Percentiles rank a stretch among this genome's conserved stretches.
Evolutionary conservation across 2,113 vertebrate species (phyloP).

Genomic region (Greenwoodochromis staneri): DNA sequence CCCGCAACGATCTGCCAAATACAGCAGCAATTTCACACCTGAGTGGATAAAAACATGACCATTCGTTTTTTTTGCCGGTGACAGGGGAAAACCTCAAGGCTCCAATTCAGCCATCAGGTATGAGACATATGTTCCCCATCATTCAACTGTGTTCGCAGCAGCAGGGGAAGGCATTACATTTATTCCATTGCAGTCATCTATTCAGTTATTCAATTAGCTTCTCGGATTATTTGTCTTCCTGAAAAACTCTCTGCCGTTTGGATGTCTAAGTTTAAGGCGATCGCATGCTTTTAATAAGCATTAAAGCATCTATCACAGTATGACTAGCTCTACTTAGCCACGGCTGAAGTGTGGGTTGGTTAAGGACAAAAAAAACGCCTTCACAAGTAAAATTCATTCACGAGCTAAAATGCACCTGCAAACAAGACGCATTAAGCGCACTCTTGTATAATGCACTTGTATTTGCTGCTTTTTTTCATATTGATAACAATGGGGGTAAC

Average conservation of each 20-base stretch:
- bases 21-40: conserved; percentile 71
- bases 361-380: background rate
- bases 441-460: background rate
- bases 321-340: background rate
- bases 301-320: background rate
- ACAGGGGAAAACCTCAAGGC: conserved; percentile 38
- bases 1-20: conserved; percentile 58
- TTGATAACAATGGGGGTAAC: background rate
- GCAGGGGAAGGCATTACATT: background rate
- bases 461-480: background rate
- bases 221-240: background rate
- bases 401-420: background rate
- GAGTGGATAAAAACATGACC: conserved; percentile 63
- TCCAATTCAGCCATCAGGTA: conserved; percentile 22
- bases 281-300: background rate
- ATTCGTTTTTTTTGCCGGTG: conserved; percentile 48
- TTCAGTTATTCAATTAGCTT: conserved; percentile 12
- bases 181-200: conserved; percentile 14
- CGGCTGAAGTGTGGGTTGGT: background rate
- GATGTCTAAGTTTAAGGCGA: background rate
- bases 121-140: conserved; percentile 21
- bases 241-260: background rate
- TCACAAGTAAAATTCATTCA: background rate
- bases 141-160: background rate
- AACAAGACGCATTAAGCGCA: background rate